Base-by-base conservation (phyloP, 2,113 vertebrate species). In the Melanotaenia duboulayi region DNA sequence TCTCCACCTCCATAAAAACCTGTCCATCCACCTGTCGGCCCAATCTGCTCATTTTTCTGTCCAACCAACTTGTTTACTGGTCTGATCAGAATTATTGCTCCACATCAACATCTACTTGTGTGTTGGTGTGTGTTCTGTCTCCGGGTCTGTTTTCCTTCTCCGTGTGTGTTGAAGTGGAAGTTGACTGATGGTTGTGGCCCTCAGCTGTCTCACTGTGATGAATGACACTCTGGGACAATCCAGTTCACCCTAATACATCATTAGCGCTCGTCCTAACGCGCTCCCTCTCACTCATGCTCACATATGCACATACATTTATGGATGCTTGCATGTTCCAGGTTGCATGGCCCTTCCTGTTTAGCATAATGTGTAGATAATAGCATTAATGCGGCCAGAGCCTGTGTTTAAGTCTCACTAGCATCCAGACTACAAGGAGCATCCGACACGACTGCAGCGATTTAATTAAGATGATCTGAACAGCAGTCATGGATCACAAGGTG, bases 181-280 rank as follows among this genome's bases (percentile, higher is more conserved):
- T 52, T 85, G 82, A 89, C 44, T 58, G 75, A 89, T 88, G 65
- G 60, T 44, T 73, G 17, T 24, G 75, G 80, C 79, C 70, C 85
- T 81, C 74, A 62, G 73, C 76, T 76, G 83, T 82, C 86, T 78
- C 42, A 0, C 2, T 13, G 63, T 90, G 86, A 91, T 84, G 74
- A 82, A 91, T 83, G 72, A 52, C 39, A 23, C 57, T 11, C 46
- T 0, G 59, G 65, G 50, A 70, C 22, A 12, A 56, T 62, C 28
- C 65, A 44, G 68, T 19, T 64, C 65, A 73, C 58, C 10, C 68
- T 85, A 78, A 85, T 88, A 81, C 69, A 84, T 90, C 78, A 82
- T 88, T 73, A 80, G 48, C 66, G 40, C 20, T 57, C 2, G 3
- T 24, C 17, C 28, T n/a, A 42, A 83, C 64, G 60, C 37, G 2